Base-by-base conservation (phyloP, 2,888 invertebrate species). In the Achlya flavicornis region DNA sequence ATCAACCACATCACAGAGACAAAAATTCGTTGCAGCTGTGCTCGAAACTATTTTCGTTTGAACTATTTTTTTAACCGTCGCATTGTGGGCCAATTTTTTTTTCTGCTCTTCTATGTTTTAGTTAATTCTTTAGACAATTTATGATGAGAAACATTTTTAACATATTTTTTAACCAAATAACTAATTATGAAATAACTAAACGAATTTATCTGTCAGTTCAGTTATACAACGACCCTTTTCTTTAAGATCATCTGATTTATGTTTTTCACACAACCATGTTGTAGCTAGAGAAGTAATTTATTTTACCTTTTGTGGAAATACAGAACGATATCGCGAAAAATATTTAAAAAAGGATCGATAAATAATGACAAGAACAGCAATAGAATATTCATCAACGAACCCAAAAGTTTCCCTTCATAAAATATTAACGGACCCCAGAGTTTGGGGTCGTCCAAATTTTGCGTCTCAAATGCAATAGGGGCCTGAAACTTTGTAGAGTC, bases 341-440 rank as follows among this genome's bases (percentile, higher is more conserved):
- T 26, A 26, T 43, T 19, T 41, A 41, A 19, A 43, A 11, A 12
- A 19, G 14, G 6, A 60, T 12, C 19, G 38, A 43, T 33, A 19
- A 7, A 64, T 65, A 70, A 66, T 69, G 41, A 71, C 64, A 67
- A 73, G 70, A 61, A 68, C 63, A 69, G 64, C 64, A 66, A 76
- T 83, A 70, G 71, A 84, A 84, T 83, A 83, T 84, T 85, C 75
- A 84, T 79, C 75, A 67, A 73, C 77, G 67, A 68, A 73, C 81
- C 79, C 79, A 70, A 84, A 83, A 83, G 77, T 81, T 83, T 77
- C 76, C 57, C 62, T 75, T 80, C 71, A 75, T 84, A 76, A 81
- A 87, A 81, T 83, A 86, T 86, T 81, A 78, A 81, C 73, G 77
- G 68, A 53, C 69, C 66, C 71, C 77, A 73, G 58, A 78, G 76